A percentile compares a stretch with the other conserved stretches of the same genome.
Evolutionary conservation across 2,797 vertebrate genomes (phyloP).

Genomic region (Paratrypauchen microcephalus): DNA sequence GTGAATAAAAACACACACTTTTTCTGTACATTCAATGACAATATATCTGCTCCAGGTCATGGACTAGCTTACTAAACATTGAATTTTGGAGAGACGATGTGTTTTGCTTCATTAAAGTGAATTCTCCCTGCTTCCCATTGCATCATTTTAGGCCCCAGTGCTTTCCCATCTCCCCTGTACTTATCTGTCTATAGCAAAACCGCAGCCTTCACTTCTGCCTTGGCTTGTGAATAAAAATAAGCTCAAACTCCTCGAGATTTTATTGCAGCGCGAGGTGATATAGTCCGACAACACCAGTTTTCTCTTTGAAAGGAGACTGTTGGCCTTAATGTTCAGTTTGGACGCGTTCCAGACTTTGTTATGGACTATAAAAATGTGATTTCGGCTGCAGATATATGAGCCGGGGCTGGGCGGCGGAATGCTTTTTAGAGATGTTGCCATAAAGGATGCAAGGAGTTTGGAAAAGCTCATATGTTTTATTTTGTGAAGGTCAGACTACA

Average conservation of each 20-base stretch:
- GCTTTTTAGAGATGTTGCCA: not conserved
- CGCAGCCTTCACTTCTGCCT: constrained; percentile 26
- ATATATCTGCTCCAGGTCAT: not conserved
- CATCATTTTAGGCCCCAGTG: constrained; percentile 30
- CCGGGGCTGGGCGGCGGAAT: not conserved
- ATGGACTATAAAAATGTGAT: not conserved
- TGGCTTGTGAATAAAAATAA: constrained; percentile 2
- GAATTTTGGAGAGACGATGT: not conserved
- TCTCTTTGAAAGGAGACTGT: not conserved
- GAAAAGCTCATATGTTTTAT: not conserved
- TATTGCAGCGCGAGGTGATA: not conserved
- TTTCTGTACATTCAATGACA: not conserved
- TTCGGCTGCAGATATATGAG: not conserved
- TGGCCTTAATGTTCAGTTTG: not conserved
- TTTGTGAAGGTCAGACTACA: not conserved
- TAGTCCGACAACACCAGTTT: not conserved
- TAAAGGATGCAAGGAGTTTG: not conserved
- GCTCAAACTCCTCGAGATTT: not conserved
- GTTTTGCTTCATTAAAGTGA: not conserved
- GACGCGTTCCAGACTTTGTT: not conserved
- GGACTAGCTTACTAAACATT: not conserved
- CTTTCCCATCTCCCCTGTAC: constrained; percentile 25
- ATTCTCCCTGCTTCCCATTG: constrained; percentile 13
- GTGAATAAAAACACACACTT: not conserved
- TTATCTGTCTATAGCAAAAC: constrained; percentile 33